A percentile compares a stretch with the other conserved stretches of the same genome.
Conservation (phyloP, 2,113 vertebrate genomes). For the Okapia johnstoni region DNA sequence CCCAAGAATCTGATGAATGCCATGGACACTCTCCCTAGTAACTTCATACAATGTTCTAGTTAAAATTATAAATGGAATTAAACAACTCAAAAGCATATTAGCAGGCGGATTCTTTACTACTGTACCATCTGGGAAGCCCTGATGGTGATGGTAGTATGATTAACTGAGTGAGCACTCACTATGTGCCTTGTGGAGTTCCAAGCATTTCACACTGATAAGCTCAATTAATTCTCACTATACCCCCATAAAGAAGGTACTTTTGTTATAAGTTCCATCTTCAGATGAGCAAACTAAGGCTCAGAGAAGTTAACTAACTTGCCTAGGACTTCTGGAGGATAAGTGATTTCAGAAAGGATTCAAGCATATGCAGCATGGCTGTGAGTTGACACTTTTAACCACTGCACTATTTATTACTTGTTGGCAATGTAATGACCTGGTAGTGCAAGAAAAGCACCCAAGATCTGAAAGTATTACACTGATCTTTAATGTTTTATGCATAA, state of each 20-base stretch:
- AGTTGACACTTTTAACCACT: background rate
- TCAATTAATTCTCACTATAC: background rate
- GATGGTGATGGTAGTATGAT: background rate
- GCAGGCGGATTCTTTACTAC: background rate
- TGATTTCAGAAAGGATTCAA: background rate
- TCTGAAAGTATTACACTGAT: background rate
- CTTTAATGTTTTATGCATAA: background rate
- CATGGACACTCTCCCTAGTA: background rate
- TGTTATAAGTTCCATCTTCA: background rate
- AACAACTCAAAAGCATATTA: background rate
- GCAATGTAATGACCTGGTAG: background rate
- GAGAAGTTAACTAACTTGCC: background rate
- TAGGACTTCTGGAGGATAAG: background rate
- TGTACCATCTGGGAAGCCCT: background rate
- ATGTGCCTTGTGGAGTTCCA: background rate
- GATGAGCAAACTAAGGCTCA: background rate
- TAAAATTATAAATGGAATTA: constrained; percentile 11
- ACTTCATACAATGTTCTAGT: background rate
- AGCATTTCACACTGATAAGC: background rate
- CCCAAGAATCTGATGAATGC: background rate
- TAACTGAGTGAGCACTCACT: background rate
- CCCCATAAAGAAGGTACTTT: background rate
- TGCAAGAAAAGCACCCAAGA: background rate
- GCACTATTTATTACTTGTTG: background rate
- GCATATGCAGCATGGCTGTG: background rate